Conservation (phyloP, 92 coral and sea anemone species). For the Blastomussa wellsi region DNA sequence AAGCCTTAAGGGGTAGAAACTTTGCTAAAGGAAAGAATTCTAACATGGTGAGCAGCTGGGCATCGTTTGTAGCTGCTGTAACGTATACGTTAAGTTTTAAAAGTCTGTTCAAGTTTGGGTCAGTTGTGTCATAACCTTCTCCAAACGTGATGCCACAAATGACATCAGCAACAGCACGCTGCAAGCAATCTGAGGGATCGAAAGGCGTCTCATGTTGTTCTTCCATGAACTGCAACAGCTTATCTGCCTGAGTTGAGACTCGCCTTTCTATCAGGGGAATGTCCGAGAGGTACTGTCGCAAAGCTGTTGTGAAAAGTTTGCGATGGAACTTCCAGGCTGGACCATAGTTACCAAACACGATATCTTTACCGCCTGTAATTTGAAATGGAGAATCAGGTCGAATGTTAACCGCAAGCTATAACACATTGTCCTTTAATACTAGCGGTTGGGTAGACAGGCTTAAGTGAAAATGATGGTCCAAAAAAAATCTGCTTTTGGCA, state of each 20-base stretch:
- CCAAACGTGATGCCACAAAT: constrained; percentile 69
- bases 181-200: constrained; percentile 64
- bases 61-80: constrained; percentile 4
- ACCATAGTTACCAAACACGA: constrained; percentile 54
- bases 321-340: constrained; percentile 79
- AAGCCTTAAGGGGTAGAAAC: constrained; percentile 7
- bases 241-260: constrained; percentile 55
- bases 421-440: too few species aligned
- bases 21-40: constrained; percentile 24
- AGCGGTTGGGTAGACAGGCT: too few species aligned
- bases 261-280: constrained; percentile 44
- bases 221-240: constrained; percentile 45
- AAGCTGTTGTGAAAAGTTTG: constrained; percentile 62
- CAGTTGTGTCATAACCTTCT: constrained; percentile 51
- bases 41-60: not conserved
- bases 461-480: too few species aligned
- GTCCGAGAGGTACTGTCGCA: constrained; percentile 56
- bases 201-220: constrained; percentile 52
- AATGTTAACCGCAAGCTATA: not conserved
- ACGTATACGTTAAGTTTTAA: constrained; percentile 25
- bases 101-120: constrained; percentile 43
- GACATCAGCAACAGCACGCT: constrained; percentile 66
- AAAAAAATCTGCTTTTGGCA: too few species aligned
- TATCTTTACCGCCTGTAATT: constrained; percentile 19
- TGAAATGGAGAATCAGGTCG: not conserved